A percentile compares a stretch with the other conserved stretches of the same genome.
These are phyloP conservation scores for Tridacna gigas DNA, from an alignment of 2,888 invertebrate species.

Conservation along the genomic window DNA sequence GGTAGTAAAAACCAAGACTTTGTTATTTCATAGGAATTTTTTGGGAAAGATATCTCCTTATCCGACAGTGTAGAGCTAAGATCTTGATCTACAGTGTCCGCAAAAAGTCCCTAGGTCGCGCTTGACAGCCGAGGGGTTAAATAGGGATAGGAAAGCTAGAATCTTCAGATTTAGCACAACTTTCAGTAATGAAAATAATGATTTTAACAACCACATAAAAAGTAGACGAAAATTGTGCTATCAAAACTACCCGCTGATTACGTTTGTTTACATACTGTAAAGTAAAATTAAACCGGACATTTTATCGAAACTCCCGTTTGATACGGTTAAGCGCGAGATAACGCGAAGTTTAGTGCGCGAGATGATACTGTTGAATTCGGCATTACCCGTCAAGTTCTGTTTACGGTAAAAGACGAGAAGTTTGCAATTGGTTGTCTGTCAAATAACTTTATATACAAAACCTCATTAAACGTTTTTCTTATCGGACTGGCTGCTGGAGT, in stretches of 20 bases:
- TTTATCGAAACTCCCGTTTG: constrained; percentile 27
- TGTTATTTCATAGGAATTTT: too few relatives aligned
- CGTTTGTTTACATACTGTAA: constrained; percentile 24
- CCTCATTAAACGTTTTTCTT: constrained; percentile 17
- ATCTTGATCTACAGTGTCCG: too few relatives aligned
- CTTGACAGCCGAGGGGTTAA: too few relatives aligned
- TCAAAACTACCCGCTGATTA: constrained; percentile 23
- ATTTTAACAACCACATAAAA: background rate
- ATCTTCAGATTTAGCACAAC: too few relatives aligned
- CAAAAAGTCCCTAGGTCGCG: too few relatives aligned
- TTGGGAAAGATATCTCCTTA: too few relatives aligned
- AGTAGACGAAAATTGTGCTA: background rate
- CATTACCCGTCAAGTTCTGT: constrained; percentile 20
- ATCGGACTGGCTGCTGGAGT: background rate
- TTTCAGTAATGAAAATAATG: too few relatives aligned
- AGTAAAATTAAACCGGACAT: constrained; percentile 25
- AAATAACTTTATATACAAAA: constrained; percentile 29
- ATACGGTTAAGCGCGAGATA: constrained; percentile 30
- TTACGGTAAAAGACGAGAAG: constrained; percentile 24
- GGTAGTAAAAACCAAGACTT: too few relatives aligned
- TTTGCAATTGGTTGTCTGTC: constrained; percentile 16
- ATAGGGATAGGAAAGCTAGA: too few relatives aligned
- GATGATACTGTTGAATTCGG: constrained; percentile 21
- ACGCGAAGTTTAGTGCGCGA: constrained; percentile 34
- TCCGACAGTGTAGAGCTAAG: too few relatives aligned